Percentiles rank a stretch among this genome's conserved stretches.
phyloP scores from a whole-genome alignment of 2,113 vertebrate species.

The Etheostoma cragini region DNA sequence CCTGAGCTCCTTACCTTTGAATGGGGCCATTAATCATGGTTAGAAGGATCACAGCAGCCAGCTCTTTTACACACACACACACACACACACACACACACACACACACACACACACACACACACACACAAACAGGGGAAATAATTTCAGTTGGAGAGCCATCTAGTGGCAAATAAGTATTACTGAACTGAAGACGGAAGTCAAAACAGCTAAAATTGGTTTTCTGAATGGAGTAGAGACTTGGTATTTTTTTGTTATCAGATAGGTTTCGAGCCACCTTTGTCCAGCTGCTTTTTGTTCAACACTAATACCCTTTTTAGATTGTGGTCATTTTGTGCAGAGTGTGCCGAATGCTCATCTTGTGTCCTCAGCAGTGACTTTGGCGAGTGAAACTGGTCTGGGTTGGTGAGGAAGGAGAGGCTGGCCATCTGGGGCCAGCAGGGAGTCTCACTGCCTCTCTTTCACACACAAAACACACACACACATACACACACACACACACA shows the following conservation, averaged over 20 bases:
- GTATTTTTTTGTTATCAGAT: background rate
- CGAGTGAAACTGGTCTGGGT: conserved; percentile 28
- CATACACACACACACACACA: conserved; percentile 29
- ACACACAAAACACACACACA: conserved; percentile 15
- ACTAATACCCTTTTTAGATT: background rate
- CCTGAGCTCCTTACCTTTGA: conserved; percentile 81
- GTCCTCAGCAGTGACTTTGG: conserved; percentile 72
- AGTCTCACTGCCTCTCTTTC: conserved; percentile 42
- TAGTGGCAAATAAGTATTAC: conserved; percentile 53
- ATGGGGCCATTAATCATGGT: conserved; percentile 83
- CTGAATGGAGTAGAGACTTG: conserved; percentile 19
- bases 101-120: background rate
- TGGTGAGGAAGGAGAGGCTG: conserved; percentile 57
- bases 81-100: conserved; percentile 14
- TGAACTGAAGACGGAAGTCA: background rate
- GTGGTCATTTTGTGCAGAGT: conserved; percentile 32
- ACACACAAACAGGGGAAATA: background rate
- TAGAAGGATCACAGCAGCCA: conserved; percentile 73
- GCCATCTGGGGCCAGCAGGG: conserved; percentile 80
- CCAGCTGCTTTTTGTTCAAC: conserved; percentile 7
- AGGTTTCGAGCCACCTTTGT: background rate
- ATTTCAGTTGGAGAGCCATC: conserved; percentile 61
- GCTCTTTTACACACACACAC: conserved; percentile 41
- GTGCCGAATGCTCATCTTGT: conserved; percentile 40
- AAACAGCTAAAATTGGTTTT: background rate